Base-by-base conservation (phyloP, 2,797 vertebrate species). In the Sylvia borin region DNA sequence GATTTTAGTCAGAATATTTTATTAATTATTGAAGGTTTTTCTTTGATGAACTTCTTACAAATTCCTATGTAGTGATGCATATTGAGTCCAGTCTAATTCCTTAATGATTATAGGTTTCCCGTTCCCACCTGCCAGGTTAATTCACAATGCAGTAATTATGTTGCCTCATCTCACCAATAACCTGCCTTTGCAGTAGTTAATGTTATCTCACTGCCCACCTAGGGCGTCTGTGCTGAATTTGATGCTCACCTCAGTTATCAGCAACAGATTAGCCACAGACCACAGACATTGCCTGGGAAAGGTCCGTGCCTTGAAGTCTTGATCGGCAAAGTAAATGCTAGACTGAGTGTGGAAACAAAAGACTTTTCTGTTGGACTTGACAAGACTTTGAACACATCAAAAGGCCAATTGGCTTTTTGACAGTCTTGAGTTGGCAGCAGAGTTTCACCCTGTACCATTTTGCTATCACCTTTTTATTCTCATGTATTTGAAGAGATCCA, bases 241-340 rank as follows among this genome's bases (percentile, higher is more conserved):
- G 75, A 91, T 90, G 92, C 65, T 95, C 67, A 85, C 29, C 65
- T 60, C 62, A 79, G 34, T 71, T 83, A 76, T 19, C 55, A 72
- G n/a, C 83, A 92, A 51, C 43, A 73, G 45, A 89, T 96, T 87
- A 95, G 45, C 55, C 62, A 84, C 47, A 95, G 94, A 92, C 88
- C 76, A 97, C 60, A 95, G 73, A 57, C 21, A 75, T 54, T 90
- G 51, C 7, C 55, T 85, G 79, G 92, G 48, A 96, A 97, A 96
- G 27, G 54, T 90, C 89, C 74, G 71, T 94, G 48, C 25, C 45
- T 93, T 97, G 86, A 97, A 92, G 82, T 96, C 92, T 91, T 96
- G 88, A 96, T 77, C 73, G 40, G 60, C 60, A 87, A 87, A 95
- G 47, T 55, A 95, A 92, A 93, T 91, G 36, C 54, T 60, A 77